Evolutionary conservation across 1,140 invertebrate species (phyloP).

Genomic region (Euura lappo): DNA sequence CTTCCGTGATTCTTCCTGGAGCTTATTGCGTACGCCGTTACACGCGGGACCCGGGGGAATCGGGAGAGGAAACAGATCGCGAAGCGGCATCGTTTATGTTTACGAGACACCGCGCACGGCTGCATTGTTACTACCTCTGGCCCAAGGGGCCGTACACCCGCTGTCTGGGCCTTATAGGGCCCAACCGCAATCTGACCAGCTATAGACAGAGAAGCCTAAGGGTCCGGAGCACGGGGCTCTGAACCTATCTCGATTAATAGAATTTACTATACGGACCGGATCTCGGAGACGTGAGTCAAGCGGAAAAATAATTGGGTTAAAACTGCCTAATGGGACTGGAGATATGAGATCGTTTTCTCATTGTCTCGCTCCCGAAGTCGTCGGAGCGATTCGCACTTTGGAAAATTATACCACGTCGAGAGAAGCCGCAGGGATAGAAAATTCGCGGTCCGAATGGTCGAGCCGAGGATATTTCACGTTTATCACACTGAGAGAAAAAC

Average conservation of each 20-base stretch:
- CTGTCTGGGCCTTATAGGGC: slow-evolving; percentile 53
- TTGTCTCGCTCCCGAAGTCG: background rate
- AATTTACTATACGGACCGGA: slow-evolving; percentile 33
- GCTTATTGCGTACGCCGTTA: background rate
- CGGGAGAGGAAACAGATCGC: slow-evolving; percentile 28
- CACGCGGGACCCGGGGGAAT: background rate
- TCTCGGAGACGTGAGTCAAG: slow-evolving; percentile 10
- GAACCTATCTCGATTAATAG: slow-evolving; percentile 42
- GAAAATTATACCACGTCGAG: background rate
- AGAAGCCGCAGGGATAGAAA: no score
- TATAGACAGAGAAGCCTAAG: slow-evolving; percentile 12
- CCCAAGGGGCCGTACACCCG: slow-evolving; percentile 45
- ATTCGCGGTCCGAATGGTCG: background rate
- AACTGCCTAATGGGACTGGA: slow-evolving; percentile 10
- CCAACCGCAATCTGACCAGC: slow-evolving; percentile 34
- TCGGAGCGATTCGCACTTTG: no score
- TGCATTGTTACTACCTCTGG: slow-evolving; percentile 52
- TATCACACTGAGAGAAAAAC: slow-evolving; percentile 57
- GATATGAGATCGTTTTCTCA: background rate
- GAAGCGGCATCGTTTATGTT: slow-evolving; percentile 59
- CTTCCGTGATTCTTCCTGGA: no score
- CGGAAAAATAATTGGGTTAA: slow-evolving; percentile 41
- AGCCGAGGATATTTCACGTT: slow-evolving; percentile 53
- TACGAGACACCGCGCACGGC: slow-evolving; percentile 52
- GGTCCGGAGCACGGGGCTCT: slow-evolving; percentile 24